These are phyloP conservation scores for Parasteatoda lunata DNA, from an alignment of 2,888 invertebrate genomes.

Conservation along the genomic window DNA sequence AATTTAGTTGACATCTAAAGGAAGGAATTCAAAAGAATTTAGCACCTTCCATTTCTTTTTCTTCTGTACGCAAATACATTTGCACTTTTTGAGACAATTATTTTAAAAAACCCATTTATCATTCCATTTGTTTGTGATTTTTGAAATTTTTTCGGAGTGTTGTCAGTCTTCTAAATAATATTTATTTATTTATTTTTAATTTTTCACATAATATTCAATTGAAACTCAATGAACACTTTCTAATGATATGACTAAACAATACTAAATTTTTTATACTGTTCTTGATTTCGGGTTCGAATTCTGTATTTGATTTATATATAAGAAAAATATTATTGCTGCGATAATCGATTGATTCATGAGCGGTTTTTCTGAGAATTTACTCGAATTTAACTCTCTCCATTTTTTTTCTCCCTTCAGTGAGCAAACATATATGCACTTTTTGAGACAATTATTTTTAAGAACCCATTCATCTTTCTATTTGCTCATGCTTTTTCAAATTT, in stretches of 20 bases:
- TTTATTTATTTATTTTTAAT: too few relatives aligned
- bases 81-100: neutral
- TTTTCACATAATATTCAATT: too few relatives aligned
- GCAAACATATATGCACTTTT: neutral
- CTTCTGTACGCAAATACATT: neutral
- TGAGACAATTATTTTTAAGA: neutral
- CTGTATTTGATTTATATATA: too few relatives aligned
- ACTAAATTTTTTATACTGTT: too few relatives aligned
- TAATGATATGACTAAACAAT: too few relatives aligned
- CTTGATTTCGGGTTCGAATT: too few relatives aligned
- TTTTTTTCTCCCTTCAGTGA: neutral
- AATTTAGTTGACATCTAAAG: neutral
- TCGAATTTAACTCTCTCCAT: neutral
- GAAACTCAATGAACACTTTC: too few relatives aligned
- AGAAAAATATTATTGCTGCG: too few relatives aligned
- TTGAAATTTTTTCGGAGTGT: too few relatives aligned
- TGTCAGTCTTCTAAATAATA: too few relatives aligned
- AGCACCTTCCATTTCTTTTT: neutral
- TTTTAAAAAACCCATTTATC: slow-evolving; percentile 1
- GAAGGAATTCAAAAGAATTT: neutral
- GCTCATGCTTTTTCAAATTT: neutral
- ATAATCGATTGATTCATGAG: too few relatives aligned
- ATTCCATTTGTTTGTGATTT: neutral
- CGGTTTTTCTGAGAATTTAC: neutral
- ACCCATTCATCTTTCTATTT: neutral